phyloP scores from a whole-genome alignment of 2,888 invertebrate genomes.

The Mystacides longicornis region DNA sequence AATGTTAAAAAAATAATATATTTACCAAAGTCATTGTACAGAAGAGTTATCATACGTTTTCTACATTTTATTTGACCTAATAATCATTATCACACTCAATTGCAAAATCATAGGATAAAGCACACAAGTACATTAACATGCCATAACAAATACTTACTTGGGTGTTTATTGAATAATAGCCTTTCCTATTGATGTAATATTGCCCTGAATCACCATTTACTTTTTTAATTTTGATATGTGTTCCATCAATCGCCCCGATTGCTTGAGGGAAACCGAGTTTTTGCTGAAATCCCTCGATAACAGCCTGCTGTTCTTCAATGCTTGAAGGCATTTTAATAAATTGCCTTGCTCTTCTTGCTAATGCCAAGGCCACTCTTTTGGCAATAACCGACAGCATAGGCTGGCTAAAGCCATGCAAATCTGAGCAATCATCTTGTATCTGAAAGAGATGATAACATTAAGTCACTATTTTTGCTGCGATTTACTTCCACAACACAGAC shows the following conservation, averaged over 20 bases:
- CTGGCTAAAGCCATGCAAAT: slow-evolving; percentile 11
- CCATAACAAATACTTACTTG: slow-evolving; percentile 5
- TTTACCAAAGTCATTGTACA: not conserved
- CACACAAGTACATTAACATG: not conserved
- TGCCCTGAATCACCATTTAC: slow-evolving; percentile 11
- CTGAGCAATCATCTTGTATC: slow-evolving; percentile 11
- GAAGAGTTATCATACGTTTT: not conserved
- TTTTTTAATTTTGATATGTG: slow-evolving; percentile 23
- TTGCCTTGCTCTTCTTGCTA: not conserved
- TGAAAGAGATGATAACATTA: slow-evolving; percentile 1
- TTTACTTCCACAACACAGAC: not conserved
- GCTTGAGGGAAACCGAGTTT: slow-evolving; percentile 8
- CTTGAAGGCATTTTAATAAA: slow-evolving; percentile 9
- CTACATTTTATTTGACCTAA: not conserved
- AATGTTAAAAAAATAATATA: not conserved
- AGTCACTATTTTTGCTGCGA: not conserved
- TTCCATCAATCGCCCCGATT: slow-evolving; percentile 20
- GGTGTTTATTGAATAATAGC: slow-evolving; percentile 7
- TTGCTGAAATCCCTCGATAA: slow-evolving; percentile 9
- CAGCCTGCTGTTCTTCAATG: not conserved
- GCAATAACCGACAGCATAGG: slow-evolving; percentile 3
- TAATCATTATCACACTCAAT: not conserved
- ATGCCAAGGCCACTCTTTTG: slow-evolving; percentile 8
- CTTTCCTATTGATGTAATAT: slow-evolving; percentile 8
- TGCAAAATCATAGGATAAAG: not conserved